Percentiles rank a stretch among this genome's conserved stretches.
phyloP scores from a whole-genome alignment of 1,140 invertebrate genomes.

The Trachelipus rathkii region DNA sequence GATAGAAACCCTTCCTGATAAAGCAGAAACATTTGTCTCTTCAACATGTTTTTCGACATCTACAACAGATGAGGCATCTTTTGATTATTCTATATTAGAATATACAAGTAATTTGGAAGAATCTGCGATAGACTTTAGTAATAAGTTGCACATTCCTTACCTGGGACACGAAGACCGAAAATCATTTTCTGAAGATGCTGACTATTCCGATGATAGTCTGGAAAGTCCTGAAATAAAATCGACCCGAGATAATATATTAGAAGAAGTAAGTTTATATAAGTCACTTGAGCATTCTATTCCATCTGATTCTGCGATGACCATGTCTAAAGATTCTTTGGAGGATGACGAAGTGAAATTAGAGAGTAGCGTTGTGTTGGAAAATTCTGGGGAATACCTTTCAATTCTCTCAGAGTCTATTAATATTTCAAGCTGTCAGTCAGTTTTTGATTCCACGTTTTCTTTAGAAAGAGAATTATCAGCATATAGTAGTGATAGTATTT shows the following conservation, averaged over 20 bases:
- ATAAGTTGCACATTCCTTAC: too few relatives aligned
- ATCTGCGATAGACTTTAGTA: too few relatives aligned
- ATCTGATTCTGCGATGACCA: background rate
- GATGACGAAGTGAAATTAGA: slow-evolving; percentile 24
- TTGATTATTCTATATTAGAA: too few relatives aligned
- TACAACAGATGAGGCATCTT: too few relatives aligned
- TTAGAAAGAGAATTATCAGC: background rate
- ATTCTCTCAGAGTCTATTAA: slow-evolving; percentile 18
- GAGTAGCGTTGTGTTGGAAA: background rate
- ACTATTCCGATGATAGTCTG: slow-evolving; percentile 39
- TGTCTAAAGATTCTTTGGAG: slow-evolving; percentile 34
- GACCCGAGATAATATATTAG: background rate
- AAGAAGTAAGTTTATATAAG: too few relatives aligned
- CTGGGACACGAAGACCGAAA: background rate
- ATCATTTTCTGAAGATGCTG: slow-evolving; percentile 27
- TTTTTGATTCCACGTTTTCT: background rate
- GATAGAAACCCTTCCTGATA: too few relatives aligned
- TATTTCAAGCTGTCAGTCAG: slow-evolving; percentile 17
- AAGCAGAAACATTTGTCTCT: too few relatives aligned
- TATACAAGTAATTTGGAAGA: too few relatives aligned
- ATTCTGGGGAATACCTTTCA: too few relatives aligned
- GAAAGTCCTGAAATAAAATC: slow-evolving; percentile 24
- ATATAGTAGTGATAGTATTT: background rate
- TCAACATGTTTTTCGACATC: too few relatives aligned
- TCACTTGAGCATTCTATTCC: too few relatives aligned